phyloP scores from a whole-genome alignment of 2,113 vertebrate genomes.

The Verasper variegatus region DNA sequence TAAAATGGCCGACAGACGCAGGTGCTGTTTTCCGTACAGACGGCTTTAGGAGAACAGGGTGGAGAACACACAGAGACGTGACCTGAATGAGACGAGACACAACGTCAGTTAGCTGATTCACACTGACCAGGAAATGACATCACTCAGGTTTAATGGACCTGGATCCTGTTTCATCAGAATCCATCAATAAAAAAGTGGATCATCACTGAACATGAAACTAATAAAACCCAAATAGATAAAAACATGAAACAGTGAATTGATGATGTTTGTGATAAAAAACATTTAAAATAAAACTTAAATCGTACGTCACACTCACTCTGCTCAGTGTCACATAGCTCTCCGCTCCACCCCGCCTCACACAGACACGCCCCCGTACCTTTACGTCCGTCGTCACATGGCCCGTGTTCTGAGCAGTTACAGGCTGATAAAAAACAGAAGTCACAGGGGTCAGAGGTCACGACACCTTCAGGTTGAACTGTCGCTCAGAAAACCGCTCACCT shows the following conservation, averaged over 20 bases:
- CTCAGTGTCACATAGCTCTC: constrained; percentile 83
- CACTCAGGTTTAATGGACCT: no score
- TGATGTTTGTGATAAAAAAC: no score
- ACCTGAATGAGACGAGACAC: constrained; percentile 24
- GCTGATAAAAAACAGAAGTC: constrained; percentile 71
- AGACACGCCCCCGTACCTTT: constrained; percentile 87
- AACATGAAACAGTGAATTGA: no score
- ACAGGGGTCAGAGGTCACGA: not conserved
- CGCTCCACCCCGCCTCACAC: constrained; percentile 91
- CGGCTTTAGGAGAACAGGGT: constrained; percentile 84
- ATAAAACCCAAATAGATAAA: no score
- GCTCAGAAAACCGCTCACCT: constrained; percentile 75
- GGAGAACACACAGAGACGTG: constrained; percentile 81
- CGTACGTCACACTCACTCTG: constrained; percentile 75
- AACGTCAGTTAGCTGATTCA: not conserved
- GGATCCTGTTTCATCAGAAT: no score
- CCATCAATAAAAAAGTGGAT: no score
- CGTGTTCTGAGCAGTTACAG: constrained; percentile 88
- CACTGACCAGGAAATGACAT: not conserved
- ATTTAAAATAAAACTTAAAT: no score
- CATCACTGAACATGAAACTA: no score
- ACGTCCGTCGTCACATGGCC: constrained; percentile 87
- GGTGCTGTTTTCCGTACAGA: constrained; percentile 88
- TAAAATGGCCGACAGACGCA: constrained; percentile 90
- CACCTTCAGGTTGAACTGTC: not conserved